These are phyloP conservation scores for Hippocampus comes DNA, from an alignment of 2,113 vertebrate genomes.

Conservation along the genomic window DNA sequence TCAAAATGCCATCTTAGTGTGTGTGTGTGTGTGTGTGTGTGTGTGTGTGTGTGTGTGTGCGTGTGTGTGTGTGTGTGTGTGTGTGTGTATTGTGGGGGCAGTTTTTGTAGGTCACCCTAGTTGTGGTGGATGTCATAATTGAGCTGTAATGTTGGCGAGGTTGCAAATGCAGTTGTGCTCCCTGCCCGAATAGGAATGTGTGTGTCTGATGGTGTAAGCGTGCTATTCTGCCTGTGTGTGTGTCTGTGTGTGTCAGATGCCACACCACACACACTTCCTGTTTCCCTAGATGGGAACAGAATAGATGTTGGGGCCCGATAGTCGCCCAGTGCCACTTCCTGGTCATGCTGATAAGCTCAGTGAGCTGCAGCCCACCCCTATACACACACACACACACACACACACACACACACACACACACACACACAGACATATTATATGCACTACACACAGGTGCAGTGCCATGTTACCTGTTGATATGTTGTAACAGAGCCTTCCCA, in stretches of 20 bases:
- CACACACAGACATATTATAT: constrained; percentile 19
- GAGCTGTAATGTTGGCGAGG: constrained; percentile 58
- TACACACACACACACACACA: constrained; percentile 45
- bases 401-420: constrained; percentile 56
- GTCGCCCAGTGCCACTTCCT: constrained; percentile 72
- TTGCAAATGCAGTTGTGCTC: constrained; percentile 42
- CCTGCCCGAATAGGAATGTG: constrained; percentile 38
- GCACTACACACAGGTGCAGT: constrained; percentile 17
- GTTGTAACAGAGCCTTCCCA: constrained; percentile 42
- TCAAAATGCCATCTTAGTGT: constrained; percentile 70
- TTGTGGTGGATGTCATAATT: constrained; percentile 62
- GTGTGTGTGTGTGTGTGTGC: constrained; percentile 22
- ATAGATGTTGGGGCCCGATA: constrained; percentile 71
- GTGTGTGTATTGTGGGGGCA: constrained; percentile 2
- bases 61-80: constrained; percentile 13
- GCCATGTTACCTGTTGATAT: constrained; percentile 67
- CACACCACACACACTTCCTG: constrained; percentile 39
- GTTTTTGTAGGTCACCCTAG: constrained; percentile 25
- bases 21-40: constrained; percentile 6
- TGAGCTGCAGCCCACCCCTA: constrained; percentile 56
- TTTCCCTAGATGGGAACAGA: constrained; percentile 64
- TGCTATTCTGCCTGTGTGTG: constrained; percentile 13
- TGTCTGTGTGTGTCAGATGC: constrained; percentile 10
- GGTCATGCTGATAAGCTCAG: constrained; percentile 71
- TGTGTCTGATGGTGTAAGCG: constrained; percentile 3